Evolutionary conservation across 2,113 vertebrate genomes (phyloP), one percentile per base, ranked within the genome.

Genomic region (Tupaia tana): DNA sequence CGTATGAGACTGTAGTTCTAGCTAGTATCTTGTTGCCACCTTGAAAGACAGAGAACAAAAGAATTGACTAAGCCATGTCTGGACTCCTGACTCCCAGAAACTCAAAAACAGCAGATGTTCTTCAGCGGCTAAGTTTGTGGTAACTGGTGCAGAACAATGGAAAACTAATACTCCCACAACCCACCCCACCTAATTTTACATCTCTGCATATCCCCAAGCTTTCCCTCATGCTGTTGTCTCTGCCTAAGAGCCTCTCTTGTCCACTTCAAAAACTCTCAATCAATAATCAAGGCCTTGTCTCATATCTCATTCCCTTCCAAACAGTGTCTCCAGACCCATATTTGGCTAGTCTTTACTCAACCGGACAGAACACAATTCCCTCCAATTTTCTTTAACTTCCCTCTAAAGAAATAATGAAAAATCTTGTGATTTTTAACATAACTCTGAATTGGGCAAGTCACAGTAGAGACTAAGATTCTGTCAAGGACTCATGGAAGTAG

Each of bases 1-100:
- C 7, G 59, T 2, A 6, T 3, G 34, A 83, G 73, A 27, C 9
- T 10, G 7, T 11, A 14, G n/a, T 12, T 11, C 66, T 3, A 0
- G 66, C 34, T 43, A 43, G 6, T 43, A 43, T 43, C 43, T 43
- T 43, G 3, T 43, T 43, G 43, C 43, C 43, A 43, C 43, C 43
- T 43, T 43, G 43, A 43, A 43, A 4, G 43, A 43, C 43, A 43
- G 43, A 43, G 43, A 43, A 43, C 43, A 61, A 74, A 75, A 29
- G 77, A 43, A 18, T 9, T 69, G 1, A 9, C 16, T 5, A 9
- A 66, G 70, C 90, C 74, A 77, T 0, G 4, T 31, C 5, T 89
- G 85, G 59, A 54, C 54, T 52, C 56, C 54, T n/a, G 27, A 84
- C 52, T 69, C 29, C 59, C 52, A 9, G 2, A 59, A 34, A 19